Base-by-base conservation (phyloP, 2,797 vertebrate species). In the Gallinago solitaria region DNA sequence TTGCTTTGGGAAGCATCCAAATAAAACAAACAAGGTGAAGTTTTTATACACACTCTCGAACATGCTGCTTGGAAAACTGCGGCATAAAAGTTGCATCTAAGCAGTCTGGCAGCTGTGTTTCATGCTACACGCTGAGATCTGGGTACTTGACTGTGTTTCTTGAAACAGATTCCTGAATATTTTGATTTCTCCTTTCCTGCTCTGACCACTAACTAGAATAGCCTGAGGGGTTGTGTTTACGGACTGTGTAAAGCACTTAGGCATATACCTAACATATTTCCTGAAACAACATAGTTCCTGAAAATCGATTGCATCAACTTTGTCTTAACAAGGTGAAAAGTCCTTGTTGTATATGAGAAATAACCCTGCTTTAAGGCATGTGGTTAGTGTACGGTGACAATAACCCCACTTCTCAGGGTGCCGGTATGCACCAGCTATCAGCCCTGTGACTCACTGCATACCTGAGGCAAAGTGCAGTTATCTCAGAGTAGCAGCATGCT, bases 1-100 rank as follows among this genome's bases (percentile, higher is more conserved):
- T 96, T 96, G 77, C 80, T 95, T 94, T 96, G 89, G 94, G 77
- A 96, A 76, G 83, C 70, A 88, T 95, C 87, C 95, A 96, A 95
- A 50, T 69, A 90, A 95, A 94, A 93, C 79, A 93, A 94, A 87
- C 25, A 51, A 93, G 60, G 61, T 64, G 57, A 50, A 90, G 61
- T 64, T 94, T 95, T 94, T 88, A 94, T 61, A 39, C 41, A 41
- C 13, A 5, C 39, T 80, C 47, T 80, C 89, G 83, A 94, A 75
- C 71, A 35, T 16, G 82, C 76, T 91, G 87, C 89, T 95, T 86
- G 65, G 80, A 91, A 69, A 95, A 79, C 65, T 28, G 75, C 39
- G 68, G 57, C 41, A 35, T 83, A 90, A 96, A 86, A 91, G 18
- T 76, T 86, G 17, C 37, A 47, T 28, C 74, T 90, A 23, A 83